phyloP scores from a whole-genome alignment of 2,113 vertebrate genomes.

The Protobothrops flavoviridis region DNA sequence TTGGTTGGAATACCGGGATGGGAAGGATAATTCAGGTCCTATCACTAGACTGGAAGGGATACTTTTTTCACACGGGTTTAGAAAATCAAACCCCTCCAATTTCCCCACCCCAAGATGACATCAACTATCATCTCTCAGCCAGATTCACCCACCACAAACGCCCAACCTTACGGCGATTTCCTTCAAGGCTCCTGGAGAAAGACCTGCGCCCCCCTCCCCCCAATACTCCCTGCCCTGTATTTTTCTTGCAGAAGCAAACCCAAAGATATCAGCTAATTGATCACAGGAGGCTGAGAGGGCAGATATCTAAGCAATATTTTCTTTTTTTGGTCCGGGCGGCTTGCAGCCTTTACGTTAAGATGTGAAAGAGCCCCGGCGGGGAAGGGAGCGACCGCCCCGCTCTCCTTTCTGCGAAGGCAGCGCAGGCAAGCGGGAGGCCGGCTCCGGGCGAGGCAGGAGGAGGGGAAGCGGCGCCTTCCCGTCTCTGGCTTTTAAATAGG shows the following conservation, averaged over 20 bases:
- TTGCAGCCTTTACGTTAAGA: neutral
- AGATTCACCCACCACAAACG: neutral
- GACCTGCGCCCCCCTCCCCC: neutral
- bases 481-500: conserved; percentile 38
- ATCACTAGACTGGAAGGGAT: neutral
- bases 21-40: neutral
- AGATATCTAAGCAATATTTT: neutral
- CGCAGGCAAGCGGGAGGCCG: neutral
- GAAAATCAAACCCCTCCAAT: neutral
- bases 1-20: neutral
- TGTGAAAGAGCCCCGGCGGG: neutral
- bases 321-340: neutral
- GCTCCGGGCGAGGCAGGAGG: neutral
- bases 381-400: neutral
- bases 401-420: neutral
- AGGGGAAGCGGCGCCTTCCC: neutral
- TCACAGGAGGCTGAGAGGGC: neutral
- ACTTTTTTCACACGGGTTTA: neutral
- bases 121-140: neutral
- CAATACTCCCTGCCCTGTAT: neutral
- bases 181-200: neutral
- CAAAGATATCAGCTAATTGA: conserved; percentile 6
- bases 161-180: neutral
- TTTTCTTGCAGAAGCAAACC: neutral
- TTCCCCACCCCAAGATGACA: neutral